phyloP scores from a whole-genome alignment of 1,140 invertebrate species.

The Myzus persicae region DNA sequence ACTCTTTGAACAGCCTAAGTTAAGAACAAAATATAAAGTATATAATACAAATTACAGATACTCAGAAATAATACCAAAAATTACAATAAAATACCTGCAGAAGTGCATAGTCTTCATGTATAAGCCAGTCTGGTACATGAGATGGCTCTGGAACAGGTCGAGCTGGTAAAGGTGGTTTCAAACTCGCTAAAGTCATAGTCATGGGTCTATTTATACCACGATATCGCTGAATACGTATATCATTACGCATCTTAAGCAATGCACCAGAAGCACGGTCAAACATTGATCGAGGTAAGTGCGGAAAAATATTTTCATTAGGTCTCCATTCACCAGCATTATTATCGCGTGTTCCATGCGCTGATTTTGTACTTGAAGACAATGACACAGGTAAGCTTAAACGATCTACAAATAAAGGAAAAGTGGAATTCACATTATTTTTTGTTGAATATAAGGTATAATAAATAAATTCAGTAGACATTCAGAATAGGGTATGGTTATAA shows the following conservation, averaged over 20 bases:
- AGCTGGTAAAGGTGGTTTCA: constrained; percentile 68
- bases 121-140: constrained; percentile 82
- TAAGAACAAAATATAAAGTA: neutral
- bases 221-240: constrained; percentile 79
- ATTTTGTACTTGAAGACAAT: constrained; percentile 30
- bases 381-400: constrained; percentile 44
- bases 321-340: constrained; percentile 63
- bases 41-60: neutral
- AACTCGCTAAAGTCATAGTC: constrained; percentile 68
- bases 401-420: neutral
- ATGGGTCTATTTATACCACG: constrained; percentile 70
- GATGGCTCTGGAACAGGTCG: constrained; percentile 73
- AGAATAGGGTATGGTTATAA: neutral
- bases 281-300: constrained; percentile 81
- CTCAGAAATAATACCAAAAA: neutral
- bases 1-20: constrained; percentile 80
- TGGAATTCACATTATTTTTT: neutral
- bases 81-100: constrained; percentile 67
- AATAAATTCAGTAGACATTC: neutral
- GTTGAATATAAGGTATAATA: neutral
- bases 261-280: constrained; percentile 87
- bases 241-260: constrained; percentile 78
- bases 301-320: constrained; percentile 75
- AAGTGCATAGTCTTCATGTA: constrained; percentile 88
- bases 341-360: constrained; percentile 26